These are phyloP conservation scores for Cheilosia vulpina DNA, from an alignment of 2,888 invertebrate species.

Conservation along the genomic window DNA sequence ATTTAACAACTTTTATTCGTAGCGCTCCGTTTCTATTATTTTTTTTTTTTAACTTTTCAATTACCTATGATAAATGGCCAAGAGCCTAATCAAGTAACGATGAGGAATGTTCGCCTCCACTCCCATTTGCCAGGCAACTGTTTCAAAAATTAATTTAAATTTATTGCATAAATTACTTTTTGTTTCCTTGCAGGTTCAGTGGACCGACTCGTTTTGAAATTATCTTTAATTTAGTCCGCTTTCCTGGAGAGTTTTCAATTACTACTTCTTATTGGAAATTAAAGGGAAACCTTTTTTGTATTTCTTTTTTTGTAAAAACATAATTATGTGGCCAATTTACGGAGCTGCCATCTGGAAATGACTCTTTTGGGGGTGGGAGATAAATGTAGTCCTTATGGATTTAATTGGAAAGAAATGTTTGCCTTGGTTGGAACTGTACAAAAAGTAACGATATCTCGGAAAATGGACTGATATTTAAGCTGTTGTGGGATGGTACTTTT, in stretches of 20 bases:
- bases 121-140: not conserved
- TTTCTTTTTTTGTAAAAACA: not conserved
- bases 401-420: too few species aligned
- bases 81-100: not conserved
- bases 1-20: not conserved
- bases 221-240: not conserved
- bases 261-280: not conserved
- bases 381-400: too few species aligned
- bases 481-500: too few species aligned
- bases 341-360: too few species aligned
- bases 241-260: not conserved
- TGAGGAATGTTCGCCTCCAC: slow-evolving; percentile 3
- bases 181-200: not conserved
- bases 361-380: too few species aligned
- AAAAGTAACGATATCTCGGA: too few species aligned
- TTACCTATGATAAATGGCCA: slow-evolving; percentile 9
- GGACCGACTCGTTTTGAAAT: not conserved
- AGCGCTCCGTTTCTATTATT: not conserved
- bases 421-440: too few species aligned
- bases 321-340: not conserved
- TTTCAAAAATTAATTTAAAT: slow-evolving; percentile 17
- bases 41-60: slow-evolving; percentile 19
- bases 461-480: too few species aligned
- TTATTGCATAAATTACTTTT: slow-evolving; percentile 12
- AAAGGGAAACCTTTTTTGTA: not conserved